Evolutionary conservation across 2,888 invertebrate genomes (phyloP), one percentile per base, ranked within the genome.

Genomic region (Ophioninae sp.): DNA sequence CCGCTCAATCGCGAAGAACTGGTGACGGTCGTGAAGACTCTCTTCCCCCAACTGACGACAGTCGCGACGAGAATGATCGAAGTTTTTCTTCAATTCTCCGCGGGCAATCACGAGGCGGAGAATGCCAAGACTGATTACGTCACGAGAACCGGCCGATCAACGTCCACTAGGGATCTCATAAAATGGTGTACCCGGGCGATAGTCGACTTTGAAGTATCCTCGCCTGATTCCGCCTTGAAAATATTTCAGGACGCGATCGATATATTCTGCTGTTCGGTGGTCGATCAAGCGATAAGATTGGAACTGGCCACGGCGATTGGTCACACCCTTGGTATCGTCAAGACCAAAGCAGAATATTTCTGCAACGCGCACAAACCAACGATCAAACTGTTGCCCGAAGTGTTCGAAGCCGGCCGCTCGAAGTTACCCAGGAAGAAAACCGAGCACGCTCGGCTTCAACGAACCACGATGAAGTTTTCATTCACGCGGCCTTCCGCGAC

Each of bases 171-270:
- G 87, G 99, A 99, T 94, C 94, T 99, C 69, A 95, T 99, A 87
- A 99, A 98, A 92, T 97, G 98, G 96, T 99, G 98, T 90, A 94
- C 95, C 6, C 94, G 99, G 89, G 95, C 97, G 6, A 94, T 95
- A 13, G 93, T 95, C 17, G 95, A 96, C 88, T 97, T 97, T 91
- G 95, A 96, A 83, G 95, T 97, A 0, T 95, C 96, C 0, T 96
- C 96, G 83, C 94, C 95, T 41, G 94, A 94, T 57, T 95, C 96
- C 0, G 95, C 95, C 6, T 91, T 96, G 13, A 96, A 95, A 91
- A 95, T 97, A 0, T 95, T 98, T 65, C 97, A 98, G 93, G 97
- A 99, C 93, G 97, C 98, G 0, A 95, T 98, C 30, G 98, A 99
- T 91, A 96, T 98, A 83, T 99, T 99, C 92, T 97, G 97, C 84